These are phyloP conservation scores for Lindbergichthys nudifrons DNA, from an alignment of 2,797 vertebrate genomes.

Conservation along the genomic window DNA sequence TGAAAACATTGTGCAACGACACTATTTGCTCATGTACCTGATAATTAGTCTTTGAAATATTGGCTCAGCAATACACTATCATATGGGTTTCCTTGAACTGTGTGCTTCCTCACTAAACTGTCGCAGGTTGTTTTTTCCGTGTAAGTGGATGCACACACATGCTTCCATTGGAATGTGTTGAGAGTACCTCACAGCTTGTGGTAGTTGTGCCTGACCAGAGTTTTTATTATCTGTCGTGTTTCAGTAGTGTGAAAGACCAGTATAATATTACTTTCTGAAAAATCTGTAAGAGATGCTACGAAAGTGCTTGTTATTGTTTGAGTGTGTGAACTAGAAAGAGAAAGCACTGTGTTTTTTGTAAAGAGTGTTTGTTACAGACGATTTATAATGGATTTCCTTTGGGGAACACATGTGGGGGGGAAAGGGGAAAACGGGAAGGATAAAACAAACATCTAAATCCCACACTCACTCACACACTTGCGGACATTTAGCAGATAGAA, in stretches of 20 bases:
- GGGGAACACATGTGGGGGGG: conserved; percentile 51
- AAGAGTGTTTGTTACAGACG: conserved; percentile 61
- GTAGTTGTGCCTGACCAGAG: conserved; percentile 45
- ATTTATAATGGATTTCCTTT: conserved; percentile 69
- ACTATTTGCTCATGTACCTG: conserved; percentile 28
- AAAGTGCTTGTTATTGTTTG: conserved; percentile 64
- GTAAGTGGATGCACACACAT: conserved; percentile 46
- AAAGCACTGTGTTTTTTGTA: conserved; percentile 44
- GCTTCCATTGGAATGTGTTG: conserved; percentile 66
- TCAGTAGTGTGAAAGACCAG: conserved; percentile 39
- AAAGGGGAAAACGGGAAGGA: conserved; percentile 12
- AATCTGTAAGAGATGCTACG: conserved; percentile 51
- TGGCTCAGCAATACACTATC: conserved; percentile 44
- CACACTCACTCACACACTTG: conserved; percentile 36
- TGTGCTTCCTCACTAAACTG: conserved; percentile 54
- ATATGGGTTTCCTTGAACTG: conserved; percentile 26
- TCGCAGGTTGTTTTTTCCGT: conserved; percentile 14
- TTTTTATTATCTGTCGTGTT: conserved; percentile 42
- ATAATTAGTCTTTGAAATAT: conserved; percentile 12
- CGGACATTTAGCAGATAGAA: conserved; percentile 29
- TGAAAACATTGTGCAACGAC: conserved; percentile 28
- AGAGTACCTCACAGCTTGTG: conserved; percentile 65
- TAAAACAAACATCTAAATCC: conserved; percentile 55
- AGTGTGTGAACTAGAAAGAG: conserved; percentile 51
- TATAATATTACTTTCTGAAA: conserved; percentile 28